phyloP scores from a whole-genome alignment of 1,140 invertebrate genomes.

The Hesperophylax magnus region DNA sequence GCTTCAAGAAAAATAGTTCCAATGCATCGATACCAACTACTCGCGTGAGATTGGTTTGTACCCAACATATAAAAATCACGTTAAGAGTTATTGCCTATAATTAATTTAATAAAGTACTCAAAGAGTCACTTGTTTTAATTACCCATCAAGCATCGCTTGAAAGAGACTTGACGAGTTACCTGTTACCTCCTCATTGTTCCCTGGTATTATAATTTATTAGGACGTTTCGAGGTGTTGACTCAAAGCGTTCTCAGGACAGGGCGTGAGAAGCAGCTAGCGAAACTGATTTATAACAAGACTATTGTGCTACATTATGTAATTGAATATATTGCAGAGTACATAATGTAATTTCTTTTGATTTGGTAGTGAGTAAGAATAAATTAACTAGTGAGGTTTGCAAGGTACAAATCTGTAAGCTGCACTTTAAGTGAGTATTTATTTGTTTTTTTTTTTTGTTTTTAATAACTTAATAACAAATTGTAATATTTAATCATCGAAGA shows the following conservation, averaged over 20 bases:
- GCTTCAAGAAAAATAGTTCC: too few relatives aligned
- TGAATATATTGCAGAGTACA: not conserved
- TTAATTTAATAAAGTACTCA: not conserved
- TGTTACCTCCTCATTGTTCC: not conserved
- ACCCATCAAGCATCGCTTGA: not conserved
- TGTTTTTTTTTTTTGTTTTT: too few relatives aligned
- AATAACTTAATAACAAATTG: too few relatives aligned
- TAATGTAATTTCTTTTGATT: conserved; percentile 10
- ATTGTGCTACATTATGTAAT: conserved; percentile 1
- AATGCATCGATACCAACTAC: too few relatives aligned
- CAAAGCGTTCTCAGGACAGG: not conserved
- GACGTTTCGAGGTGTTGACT: conserved; percentile 24
- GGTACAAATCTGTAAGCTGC: too few relatives aligned
- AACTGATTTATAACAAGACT: conserved; percentile 10
- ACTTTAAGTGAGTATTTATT: too few relatives aligned
- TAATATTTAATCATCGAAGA: too few relatives aligned
- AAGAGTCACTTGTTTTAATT: conserved; percentile 13
- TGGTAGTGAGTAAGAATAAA: not conserved
- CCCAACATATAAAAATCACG: too few relatives aligned
- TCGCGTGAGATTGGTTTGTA: too few relatives aligned
- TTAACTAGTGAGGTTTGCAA: too few relatives aligned
- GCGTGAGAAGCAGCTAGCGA: conserved; percentile 23
- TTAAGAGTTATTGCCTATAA: not conserved
- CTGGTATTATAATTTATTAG: not conserved
- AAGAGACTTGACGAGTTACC: not conserved